Conservation (phyloP, 30 jellyfish, hydroid and myxozoan genomes). For the Sanderia malayensis region DNA sequence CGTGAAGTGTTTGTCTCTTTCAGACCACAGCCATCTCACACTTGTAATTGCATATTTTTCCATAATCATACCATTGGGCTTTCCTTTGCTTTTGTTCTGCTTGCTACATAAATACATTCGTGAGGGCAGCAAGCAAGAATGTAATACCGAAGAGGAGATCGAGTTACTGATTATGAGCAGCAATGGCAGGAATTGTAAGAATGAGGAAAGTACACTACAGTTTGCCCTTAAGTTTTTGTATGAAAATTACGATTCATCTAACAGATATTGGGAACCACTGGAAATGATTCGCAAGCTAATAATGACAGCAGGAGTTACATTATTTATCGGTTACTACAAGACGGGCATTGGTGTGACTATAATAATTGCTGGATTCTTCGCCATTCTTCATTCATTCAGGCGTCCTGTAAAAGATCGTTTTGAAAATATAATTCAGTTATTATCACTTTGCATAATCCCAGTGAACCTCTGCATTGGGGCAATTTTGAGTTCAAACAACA, state of each 20-base stretch:
- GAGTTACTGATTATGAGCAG: background rate
- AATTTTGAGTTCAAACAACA: too few species aligned
- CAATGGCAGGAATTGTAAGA: background rate
- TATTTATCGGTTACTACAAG: too few species aligned
- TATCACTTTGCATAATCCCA: too few species aligned
- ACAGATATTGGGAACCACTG: slow-evolving; percentile 47
- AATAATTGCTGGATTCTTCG: too few species aligned
- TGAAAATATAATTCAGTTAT: too few species aligned
- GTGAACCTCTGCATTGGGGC: too few species aligned
- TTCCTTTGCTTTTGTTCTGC: slow-evolving; percentile 7
- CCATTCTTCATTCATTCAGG: too few species aligned
- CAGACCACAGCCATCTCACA: background rate
- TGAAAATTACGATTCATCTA: slow-evolving; percentile 28
- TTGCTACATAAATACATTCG: background rate
- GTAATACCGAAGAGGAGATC: background rate
- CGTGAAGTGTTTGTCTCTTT: slow-evolving; percentile 4
- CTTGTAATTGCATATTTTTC: slow-evolving; percentile 5
- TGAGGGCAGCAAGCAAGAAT: background rate
- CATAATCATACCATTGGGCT: slow-evolving; percentile 6
- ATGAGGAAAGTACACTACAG: background rate
- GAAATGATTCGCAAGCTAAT: slow-evolving; percentile 39
- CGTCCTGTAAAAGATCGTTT: too few species aligned
- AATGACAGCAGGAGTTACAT: background rate
- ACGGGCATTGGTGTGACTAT: too few species aligned
- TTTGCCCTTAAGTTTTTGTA: slow-evolving; percentile 26